Percentiles rank a stretch among this genome's conserved stretches.
Evolutionary conservation across 2,113 vertebrate genomes (phyloP).

Genomic region (Xiphophorus couchianus): DNA sequence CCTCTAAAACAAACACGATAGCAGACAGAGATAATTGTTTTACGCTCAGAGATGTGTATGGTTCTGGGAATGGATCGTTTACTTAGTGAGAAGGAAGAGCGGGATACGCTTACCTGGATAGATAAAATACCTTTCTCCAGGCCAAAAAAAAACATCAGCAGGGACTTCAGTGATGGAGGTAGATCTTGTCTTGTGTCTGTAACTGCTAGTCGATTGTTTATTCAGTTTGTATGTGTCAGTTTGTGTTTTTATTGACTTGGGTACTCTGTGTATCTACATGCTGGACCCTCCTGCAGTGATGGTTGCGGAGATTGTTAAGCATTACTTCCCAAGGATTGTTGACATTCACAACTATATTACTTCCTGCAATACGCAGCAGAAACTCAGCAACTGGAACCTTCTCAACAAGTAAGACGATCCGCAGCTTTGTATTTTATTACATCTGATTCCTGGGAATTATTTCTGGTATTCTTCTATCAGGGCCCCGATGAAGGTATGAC

Average conservation of each 20-base stretch:
- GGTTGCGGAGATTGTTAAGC: constrained; percentile 83
- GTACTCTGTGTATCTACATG: constrained; percentile 27
- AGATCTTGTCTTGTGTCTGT: constrained; percentile 11
- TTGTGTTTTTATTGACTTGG: constrained; percentile 11
- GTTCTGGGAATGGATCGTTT: constrained; percentile 72
- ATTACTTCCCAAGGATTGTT: constrained; percentile 81
- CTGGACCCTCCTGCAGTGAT: constrained; percentile 72
- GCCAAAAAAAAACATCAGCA: constrained; percentile 86
- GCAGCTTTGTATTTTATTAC: background rate
- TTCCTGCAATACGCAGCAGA: constrained; percentile 81
- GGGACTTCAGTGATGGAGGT: constrained; percentile 96
- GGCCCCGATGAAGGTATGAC: no score
- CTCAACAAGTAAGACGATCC: constrained; percentile 85
- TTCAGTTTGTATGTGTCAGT: background rate
- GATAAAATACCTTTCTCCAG: constrained; percentile 89
- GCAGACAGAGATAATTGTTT: constrained; percentile 7
- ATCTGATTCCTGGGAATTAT: background rate
- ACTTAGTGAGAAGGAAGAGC: constrained; percentile 82
- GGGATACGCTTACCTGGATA: constrained; percentile 89
- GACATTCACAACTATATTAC: constrained; percentile 81
- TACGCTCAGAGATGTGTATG: background rate
- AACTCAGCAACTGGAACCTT: constrained; percentile 81
- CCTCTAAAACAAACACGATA: constrained; percentile 54
- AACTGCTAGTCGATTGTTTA: background rate
- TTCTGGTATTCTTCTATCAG: background rate